Base-by-base conservation (phyloP, 2,888 invertebrate genomes). In the Pemphredon lugubris region DNA sequence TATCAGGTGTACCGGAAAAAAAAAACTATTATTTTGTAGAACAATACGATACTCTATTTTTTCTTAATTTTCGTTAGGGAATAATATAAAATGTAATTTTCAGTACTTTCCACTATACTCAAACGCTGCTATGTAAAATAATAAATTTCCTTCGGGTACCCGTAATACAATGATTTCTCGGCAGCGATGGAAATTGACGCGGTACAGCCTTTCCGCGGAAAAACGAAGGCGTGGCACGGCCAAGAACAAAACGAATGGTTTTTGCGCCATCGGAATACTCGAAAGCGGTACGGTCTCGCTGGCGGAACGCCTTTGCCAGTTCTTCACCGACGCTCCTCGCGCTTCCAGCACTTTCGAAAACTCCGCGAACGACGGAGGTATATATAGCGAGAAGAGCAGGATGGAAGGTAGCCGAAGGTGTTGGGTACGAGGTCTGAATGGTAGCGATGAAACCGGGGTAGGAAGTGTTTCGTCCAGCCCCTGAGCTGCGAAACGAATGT, bases 401-500 rank as follows among this genome's bases (percentile, higher is more conserved):
- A 42, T 18, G 18, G 18, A 18, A 5, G 47, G 23, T n/a, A 47
- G 32, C 9, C 34, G 21, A 51, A 55, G 45, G 60, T 32, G 70
- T 60, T 20, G 34, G 40, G 16, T 7, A 45, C 26, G 44, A 34
- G 40, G 14, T n/a, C n/a, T n/a, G 45, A 14, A 9, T 3, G 32
- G 26, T n/a, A 40, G 47, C 18, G 51, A 21, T 44, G 50, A 40
- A 63, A 53, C 47, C 23, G 1, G 32, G 18, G 44, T 39, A 16
- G 42, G 21, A 60, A 55, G 65, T 54, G 61, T 63, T 69, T 58
- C 66, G 64, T 51, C 65, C 69, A 47, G 44, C 69, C 57, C 50
- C 53, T 64, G 32, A 63, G 68, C 72, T 60, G 73, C 58, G 66
- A 68, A 72, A 77, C 69, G 69, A 64, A 75, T 63, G 53, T 76